Base-by-base conservation (phyloP, 2,888 invertebrate species). In the Acanthoscelides obtectus region DNA sequence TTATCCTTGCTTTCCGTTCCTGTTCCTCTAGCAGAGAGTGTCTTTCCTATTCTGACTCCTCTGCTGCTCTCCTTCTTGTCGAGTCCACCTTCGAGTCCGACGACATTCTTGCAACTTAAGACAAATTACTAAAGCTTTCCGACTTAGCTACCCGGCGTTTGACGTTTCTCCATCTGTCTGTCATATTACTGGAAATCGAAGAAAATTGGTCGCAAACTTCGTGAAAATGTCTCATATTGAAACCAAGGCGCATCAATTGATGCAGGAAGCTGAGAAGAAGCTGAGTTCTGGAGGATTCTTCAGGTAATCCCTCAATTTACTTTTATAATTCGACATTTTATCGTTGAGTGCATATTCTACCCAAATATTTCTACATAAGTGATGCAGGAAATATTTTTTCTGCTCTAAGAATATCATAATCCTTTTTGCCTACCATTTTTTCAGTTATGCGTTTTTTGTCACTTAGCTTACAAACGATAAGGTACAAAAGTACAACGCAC, bases 261-360 rank as follows among this genome's bases (percentile, higher is more conserved):
- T 97, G 86, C 72, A 79, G 19, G 96, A 98, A 86, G 98, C 98
- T 66, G 95, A 96, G 85, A 97, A 96, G 87, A 98, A 97, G 86
- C 72, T 77, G 67, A 78, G 72, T 71, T 72, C 75, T 6, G 71
- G 71, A 8, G 76, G 78, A 19, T 79, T 78, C 45, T 75, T 79
- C 63, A 20, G 45, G 45, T 45, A 45, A 45, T n/a, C n/a, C n/a
- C n/a, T n/a, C n/a, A n/a, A n/a, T n/a, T n/a, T n/a, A n/a, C n/a
- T n/a, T n/a, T n/a, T n/a, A n/a, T n/a, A n/a, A n/a, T n/a, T n/a
- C n/a, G n/a, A n/a, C n/a, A n/a, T n/a, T n/a, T n/a, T n/a, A n/a
- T n/a, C n/a, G n/a, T n/a, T n/a, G n/a, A n/a, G n/a, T n/a, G n/a
- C n/a, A n/a, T n/a, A n/a, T n/a, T n/a, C n/a, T n/a, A n/a, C n/a